Percentiles rank a stretch among this genome's conserved stretches.
These are phyloP conservation scores for Falco concolor DNA, from an alignment of 2,797 vertebrate genomes.

Conservation along the genomic window DNA sequence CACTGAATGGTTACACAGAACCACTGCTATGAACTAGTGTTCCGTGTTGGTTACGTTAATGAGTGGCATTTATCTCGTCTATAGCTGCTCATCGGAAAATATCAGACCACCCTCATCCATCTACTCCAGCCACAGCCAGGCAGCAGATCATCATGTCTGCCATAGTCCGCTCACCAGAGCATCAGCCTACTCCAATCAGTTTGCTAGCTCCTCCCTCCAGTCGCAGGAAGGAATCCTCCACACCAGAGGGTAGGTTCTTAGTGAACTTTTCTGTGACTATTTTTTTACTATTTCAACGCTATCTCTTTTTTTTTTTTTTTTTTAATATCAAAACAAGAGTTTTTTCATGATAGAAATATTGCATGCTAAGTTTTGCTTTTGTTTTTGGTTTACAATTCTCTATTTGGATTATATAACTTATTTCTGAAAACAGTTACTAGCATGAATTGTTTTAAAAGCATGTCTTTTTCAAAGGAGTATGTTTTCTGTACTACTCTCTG, in stretches of 20 bases:
- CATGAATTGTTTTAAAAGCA: background rate
- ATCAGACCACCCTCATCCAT: slow-evolving; percentile 86
- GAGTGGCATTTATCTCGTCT: slow-evolving; percentile 49
- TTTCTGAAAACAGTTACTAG: background rate
- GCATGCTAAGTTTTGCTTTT: background rate
- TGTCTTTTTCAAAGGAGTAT: background rate
- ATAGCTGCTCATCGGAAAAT: slow-evolving; percentile 95
- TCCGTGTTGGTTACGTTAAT: background rate
- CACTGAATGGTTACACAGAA: slow-evolving; percentile 5
- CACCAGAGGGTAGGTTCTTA: slow-evolving; percentile 85
- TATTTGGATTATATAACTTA: background rate
- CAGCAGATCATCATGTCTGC: slow-evolving; percentile 99
- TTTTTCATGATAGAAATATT: background rate
- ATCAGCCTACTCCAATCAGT: slow-evolving; percentile 93
- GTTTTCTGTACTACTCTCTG: background rate
- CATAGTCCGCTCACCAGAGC: slow-evolving; percentile 95
- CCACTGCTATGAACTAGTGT: background rate
- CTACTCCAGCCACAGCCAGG: slow-evolving; percentile 90
- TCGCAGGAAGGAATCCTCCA: slow-evolving; percentile 90
- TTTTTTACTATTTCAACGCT: background rate
- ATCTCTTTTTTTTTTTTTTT: background rate
- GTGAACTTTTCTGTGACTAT: background rate
- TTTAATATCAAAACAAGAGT: background rate
- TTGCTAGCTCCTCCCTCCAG: slow-evolving; percentile 91
- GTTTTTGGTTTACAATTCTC: background rate